These are phyloP conservation scores for Diploptera punctata DNA, from an alignment of 2,888 invertebrate species.

Conservation along the genomic window DNA sequence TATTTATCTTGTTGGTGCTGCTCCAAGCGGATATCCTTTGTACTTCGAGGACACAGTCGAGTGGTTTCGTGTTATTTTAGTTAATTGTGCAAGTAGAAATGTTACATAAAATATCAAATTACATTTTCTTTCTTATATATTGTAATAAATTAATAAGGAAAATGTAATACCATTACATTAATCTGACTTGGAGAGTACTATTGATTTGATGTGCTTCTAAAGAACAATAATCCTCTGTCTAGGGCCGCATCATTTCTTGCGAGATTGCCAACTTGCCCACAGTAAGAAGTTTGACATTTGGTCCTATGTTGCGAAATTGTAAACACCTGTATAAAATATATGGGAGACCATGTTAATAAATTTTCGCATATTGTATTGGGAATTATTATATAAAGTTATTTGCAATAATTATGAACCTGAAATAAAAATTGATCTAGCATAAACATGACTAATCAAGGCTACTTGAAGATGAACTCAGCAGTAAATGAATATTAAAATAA, in stretches of 20 bases:
- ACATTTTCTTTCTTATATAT: neutral
- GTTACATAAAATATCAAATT: neutral
- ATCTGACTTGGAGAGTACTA: constrained; percentile 21
- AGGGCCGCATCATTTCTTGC: constrained; percentile 26
- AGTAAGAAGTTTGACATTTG: constrained; percentile 27
- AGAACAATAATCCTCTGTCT: constrained; percentile 24
- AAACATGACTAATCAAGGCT: constrained; percentile 17
- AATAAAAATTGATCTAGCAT: too few relatives aligned
- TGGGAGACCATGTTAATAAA: too few relatives aligned
- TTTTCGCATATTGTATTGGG: too few relatives aligned
- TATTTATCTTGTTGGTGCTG: constrained; percentile 1
- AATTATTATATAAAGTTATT: too few relatives aligned
- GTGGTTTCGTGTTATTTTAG: neutral
- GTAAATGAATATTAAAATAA: constrained; percentile 23
- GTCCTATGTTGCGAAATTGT: constrained; percentile 20
- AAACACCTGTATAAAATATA: constrained; percentile 8
- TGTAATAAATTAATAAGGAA: too few relatives aligned
- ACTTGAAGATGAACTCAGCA: constrained; percentile 28
- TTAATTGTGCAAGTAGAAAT: neutral
- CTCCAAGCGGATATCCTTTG: neutral
- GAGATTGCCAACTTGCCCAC: constrained; percentile 28
- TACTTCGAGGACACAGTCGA: neutral
- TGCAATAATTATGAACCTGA: too few relatives aligned
- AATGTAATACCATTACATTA: neutral
- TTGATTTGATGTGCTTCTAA: constrained; percentile 12